Base-by-base conservation (phyloP, 2,113 vertebrate genomes). In the Hylia prasina region DNA sequence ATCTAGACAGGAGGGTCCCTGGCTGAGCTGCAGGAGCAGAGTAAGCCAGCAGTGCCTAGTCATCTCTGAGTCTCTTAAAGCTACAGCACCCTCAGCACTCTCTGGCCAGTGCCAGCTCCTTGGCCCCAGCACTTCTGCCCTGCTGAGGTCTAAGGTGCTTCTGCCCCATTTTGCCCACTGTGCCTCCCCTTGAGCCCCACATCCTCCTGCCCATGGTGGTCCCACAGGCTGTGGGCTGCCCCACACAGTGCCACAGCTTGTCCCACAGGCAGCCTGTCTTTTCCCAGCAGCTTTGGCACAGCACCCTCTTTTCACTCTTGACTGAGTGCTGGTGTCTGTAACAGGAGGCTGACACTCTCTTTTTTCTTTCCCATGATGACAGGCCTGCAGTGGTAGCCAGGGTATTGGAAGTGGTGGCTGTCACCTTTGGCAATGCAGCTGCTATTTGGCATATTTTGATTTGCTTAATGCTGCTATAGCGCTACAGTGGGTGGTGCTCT, bases 141-240 rank as follows among this genome's bases (percentile, higher is more conserved):
- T 1, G 2, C 22, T 8, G 4, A n/a, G 53, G 13, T 22, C 33
- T 5, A 7, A 47, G 37, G 22, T 2, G 3, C 13, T 44, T 22
- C 37, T 48, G 19, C 16, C 54, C 2, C 2, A 3, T 57, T 60
- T 15, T 76, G 22, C 22, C 17, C 17, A 8, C 37, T 4, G 13
- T 11, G 39, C 9, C 4, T 0, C 0, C 31, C 48, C 48, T 19
- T 4, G 3, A 37, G 1, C 17, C 17, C 13, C 37, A 21, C 30
- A 9, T 48, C 17, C 61, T n/a, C 33, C 20, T 15, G 44, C n/a
- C n/a, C 0, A 0, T 8, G 16, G 28, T 28, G 56, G 27, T 68
- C 42, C n/a, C n/a, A 1, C 3, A 3, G 69, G 58, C 51, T 15
- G 18, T 2, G 6, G 48, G 33, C 65, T 58, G 82, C 37, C 39